Percentiles rank a stretch among this genome's conserved stretches.
Evolutionary conservation across 30 jellyfish, hydroid and myxozoan genomes (phyloP).

Genomic region (Nemopilema nomurai): DNA sequence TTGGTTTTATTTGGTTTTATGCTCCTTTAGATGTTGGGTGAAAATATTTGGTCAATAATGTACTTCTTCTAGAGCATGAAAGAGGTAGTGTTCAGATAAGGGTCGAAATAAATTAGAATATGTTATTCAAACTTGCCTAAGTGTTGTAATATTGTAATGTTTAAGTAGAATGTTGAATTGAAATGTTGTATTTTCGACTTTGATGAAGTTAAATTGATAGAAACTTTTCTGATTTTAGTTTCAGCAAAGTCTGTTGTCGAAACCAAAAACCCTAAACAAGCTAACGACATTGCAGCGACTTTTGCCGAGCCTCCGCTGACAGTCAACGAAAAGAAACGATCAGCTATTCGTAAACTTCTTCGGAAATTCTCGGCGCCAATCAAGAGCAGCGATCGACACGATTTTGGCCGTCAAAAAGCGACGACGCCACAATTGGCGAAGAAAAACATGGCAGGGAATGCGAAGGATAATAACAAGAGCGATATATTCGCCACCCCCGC

Average conservation of each 20-base stretch:
- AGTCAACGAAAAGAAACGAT: conserved; percentile 34
- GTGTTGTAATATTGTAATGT: no score
- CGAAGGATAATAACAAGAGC: conserved; percentile 8
- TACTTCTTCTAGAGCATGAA: no score
- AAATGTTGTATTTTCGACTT: no score
- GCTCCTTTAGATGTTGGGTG: no score
- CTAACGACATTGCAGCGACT: not conserved
- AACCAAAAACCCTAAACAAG: not conserved
- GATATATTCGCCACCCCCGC: conserved; percentile 64
- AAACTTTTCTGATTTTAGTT: no score
- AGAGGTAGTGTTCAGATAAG: no score
- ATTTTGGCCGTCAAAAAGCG: conserved; percentile 26
- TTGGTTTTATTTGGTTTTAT: no score
- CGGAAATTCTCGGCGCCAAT: conserved; percentile 56
- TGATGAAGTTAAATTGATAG: no score
- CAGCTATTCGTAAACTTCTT: conserved; percentile 20
- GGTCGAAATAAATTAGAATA: no score
- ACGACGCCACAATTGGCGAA: conserved; percentile 40
- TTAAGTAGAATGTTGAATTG: no score
- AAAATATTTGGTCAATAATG: no score
- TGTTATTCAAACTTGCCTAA: no score
- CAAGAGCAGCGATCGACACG: not conserved
- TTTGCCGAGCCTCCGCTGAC: not conserved
- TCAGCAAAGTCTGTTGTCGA: not conserved
- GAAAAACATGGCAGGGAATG: conserved; percentile 1